Conservation (phyloP, 2,113 vertebrate species). For the Numida meleagris region DNA sequence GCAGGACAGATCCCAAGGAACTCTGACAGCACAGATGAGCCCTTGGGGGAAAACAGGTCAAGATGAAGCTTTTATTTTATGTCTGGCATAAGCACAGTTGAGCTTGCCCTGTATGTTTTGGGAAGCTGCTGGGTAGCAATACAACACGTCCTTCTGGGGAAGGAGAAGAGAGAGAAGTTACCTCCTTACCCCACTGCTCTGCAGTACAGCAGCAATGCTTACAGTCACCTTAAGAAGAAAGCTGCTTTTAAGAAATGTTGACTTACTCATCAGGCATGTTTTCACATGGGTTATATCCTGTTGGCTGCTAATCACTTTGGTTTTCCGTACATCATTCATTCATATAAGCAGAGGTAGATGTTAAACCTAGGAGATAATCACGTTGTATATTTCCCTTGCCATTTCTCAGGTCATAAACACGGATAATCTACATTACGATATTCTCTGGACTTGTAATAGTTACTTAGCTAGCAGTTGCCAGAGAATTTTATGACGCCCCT, state of each 20-base stretch:
- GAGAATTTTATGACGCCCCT: background rate
- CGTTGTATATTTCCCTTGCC: background rate
- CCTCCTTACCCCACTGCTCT: background rate
- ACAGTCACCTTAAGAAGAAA: background rate
- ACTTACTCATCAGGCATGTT: background rate
- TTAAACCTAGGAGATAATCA: background rate
- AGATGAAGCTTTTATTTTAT: background rate
- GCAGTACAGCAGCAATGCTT: background rate
- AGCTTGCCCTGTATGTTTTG: background rate
- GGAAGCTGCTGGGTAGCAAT: background rate
- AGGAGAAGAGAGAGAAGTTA: background rate
- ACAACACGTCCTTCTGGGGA: background rate
- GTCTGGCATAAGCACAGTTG: background rate
- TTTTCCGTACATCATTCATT: background rate
- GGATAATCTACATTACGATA: fast-evolving
- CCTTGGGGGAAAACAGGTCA: background rate
- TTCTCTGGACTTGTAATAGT: background rate
- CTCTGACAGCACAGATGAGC: fast-evolving
- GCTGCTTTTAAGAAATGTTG: background rate
- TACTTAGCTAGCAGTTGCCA: background rate
- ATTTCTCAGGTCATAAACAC: background rate
- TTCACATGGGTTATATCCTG: background rate
- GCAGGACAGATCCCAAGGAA: background rate
- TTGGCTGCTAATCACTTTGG: background rate
- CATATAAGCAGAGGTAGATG: background rate